Evolutionary conservation across 37 sponge, comb jelly and placozoan genomes (phyloP).

Genomic region (Theonella swinhoei): DNA sequence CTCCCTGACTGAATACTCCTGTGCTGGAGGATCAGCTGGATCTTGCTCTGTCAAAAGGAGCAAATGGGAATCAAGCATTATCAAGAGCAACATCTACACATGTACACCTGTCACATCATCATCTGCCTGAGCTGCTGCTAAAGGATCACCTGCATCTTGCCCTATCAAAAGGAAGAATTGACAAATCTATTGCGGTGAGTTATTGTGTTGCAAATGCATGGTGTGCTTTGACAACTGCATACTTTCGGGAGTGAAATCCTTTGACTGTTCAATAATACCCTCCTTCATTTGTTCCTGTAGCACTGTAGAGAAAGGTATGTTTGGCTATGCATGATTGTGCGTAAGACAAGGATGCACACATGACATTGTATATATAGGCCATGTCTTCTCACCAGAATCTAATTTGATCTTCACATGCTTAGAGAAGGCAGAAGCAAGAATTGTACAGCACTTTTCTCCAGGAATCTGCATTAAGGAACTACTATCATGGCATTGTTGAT

Average conservation of each 20-base stretch:
- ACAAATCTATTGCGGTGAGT: not conserved
- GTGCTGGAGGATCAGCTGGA: not conserved
- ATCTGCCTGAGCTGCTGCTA: not conserved
- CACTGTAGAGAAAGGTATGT: not conserved
- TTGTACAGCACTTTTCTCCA: not conserved
- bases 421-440: not conserved
- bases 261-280: not conserved
- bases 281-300: not conserved
- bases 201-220: not conserved
- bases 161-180: not conserved
- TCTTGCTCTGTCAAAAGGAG: not conserved
- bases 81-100: not conserved
- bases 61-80: too few relatives aligned
- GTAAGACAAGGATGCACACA: not conserved
- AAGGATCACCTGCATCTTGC: not conserved
- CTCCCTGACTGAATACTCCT: not conserved
- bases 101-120: not conserved
- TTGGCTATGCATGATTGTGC: not conserved
- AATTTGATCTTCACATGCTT: not conserved
- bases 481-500: not conserved
- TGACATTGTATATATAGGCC: not conserved
- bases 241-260: not conserved
- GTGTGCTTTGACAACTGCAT: not conserved
- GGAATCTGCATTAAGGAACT: not conserved
- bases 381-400: not conserved